Conservation (phyloP, 1,140 invertebrate genomes). For the Cydia strobilella region DNA sequence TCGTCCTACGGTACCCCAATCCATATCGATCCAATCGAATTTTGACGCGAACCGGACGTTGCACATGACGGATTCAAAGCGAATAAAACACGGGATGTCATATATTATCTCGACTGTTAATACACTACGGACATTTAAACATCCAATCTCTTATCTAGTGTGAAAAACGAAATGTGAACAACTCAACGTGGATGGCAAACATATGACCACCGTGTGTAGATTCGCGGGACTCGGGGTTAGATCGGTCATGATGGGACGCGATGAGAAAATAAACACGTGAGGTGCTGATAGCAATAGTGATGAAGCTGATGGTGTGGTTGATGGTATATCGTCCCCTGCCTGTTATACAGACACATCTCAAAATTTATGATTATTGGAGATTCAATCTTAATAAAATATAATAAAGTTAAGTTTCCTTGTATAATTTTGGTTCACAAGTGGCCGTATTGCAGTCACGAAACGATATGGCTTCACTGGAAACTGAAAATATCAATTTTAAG, state of each 20-base stretch:
- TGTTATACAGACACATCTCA: no score
- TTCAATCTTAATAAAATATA: no score
- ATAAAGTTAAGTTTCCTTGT: no score
- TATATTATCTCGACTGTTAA: constrained; percentile 78
- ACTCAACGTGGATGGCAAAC: constrained; percentile 75
- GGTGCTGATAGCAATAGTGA: constrained; percentile 32
- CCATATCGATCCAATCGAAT: constrained; percentile 44
- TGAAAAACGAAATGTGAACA: constrained; percentile 71
- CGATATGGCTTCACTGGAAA: constrained; percentile 40
- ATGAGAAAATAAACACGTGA: constrained; percentile 13
- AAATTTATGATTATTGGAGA: no score
- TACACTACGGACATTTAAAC: constrained; percentile 78
- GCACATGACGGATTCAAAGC: constrained; percentile 80
- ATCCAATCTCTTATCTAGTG: constrained; percentile 74
- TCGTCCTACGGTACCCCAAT: constrained; percentile 76
- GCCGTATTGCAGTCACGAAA: no score
- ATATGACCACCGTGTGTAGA: constrained; percentile 79
- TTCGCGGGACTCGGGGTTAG: constrained; percentile 70
- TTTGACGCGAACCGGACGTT: constrained; percentile 68
- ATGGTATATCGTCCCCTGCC: no score
- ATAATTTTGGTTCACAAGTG: no score
- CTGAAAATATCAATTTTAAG: constrained; percentile 32
- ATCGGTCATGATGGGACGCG: neutral
- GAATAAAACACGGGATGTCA: constrained; percentile 80
- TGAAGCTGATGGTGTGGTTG: constrained; percentile 34